These are phyloP conservation scores for Planiliza haematocheilus DNA, from an alignment of 2,113 vertebrate genomes.

Conservation along the genomic window DNA sequence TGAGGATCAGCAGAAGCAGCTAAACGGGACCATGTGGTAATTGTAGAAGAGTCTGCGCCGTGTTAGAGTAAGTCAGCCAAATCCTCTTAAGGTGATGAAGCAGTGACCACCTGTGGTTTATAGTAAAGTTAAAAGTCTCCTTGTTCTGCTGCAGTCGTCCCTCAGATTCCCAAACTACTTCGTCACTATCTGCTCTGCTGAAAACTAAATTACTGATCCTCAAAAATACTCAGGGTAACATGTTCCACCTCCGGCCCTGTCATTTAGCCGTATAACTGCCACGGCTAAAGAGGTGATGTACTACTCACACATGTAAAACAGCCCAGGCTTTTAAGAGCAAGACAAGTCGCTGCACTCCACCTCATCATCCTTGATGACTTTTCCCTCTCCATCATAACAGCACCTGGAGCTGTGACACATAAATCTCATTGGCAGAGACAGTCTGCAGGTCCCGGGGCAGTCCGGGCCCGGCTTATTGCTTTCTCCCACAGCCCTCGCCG, in stretches of 20 bases:
- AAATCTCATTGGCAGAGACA: conserved; percentile 70
- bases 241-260: conserved; percentile 51
- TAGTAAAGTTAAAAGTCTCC: too few species aligned
- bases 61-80: too few species aligned
- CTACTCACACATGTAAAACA: conserved; percentile 40
- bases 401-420: conserved; percentile 78
- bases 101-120: too few species aligned
- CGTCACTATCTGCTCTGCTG: too few species aligned
- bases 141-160: too few species aligned
- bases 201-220: not conserved
- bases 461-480: conserved; percentile 38
- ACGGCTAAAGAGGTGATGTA: conserved; percentile 10
- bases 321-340: conserved; percentile 50
- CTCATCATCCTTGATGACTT: conserved; percentile 54
- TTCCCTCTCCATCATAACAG: conserved; percentile 55
- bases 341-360: conserved; percentile 70
- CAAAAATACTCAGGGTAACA: not conserved
- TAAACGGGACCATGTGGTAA: too few species aligned
- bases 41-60: too few species aligned
- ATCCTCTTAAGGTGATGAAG: too few species aligned
- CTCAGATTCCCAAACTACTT: too few species aligned
- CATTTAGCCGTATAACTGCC: conserved; percentile 47
- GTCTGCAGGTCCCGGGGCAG: conserved; percentile 59
- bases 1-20: too few species aligned
- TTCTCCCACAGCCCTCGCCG: conserved; percentile 26